Evolutionary conservation across 2,113 vertebrate genomes (phyloP), one percentile per base, ranked within the genome.

Genomic region (Ciconia boyciana): DNA sequence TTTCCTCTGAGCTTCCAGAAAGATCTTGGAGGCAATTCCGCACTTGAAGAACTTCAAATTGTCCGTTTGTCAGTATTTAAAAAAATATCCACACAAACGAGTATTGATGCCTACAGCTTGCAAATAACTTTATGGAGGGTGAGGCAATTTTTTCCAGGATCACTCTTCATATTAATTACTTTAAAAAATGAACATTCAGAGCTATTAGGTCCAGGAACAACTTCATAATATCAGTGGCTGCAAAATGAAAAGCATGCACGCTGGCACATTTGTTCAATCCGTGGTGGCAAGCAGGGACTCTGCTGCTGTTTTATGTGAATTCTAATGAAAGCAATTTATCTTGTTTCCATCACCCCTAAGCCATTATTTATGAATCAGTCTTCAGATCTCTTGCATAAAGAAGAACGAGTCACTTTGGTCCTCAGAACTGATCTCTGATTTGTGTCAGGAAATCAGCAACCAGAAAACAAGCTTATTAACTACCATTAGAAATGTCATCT

Each of bases 281-380:
- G 13, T 51, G 69, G 62, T 70, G 70, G 90, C 82, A 94, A 90
- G 76, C 58, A 61, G 92, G 91, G 72, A 64, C 82, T 91, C 61
- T 79, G 94, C 80, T 94, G 94, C 81, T 93, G 41, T 43, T 94
- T 95, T 95, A 94, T 90, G 71, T 1, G 68, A 93, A 88, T 95
- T 96, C 82, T 96, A 94, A 97, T 95, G 88, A 95, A 95, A 94
- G 85, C 46, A 70, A 88, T 96, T 96, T 75, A 86, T 93, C 84
- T 93, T 1, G 0, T 85, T 95, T 87, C 94, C 2, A 0, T 87
- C 83, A 72, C 66, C 76, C 48, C 28, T 6, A 43, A 90, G 70
- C 84, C 71, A 77, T 89, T 95, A 92, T 95, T 96, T 95, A 89
- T 91, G 86, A 90, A 90, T 94, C 70, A 83, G 81, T 55, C 88